Percentiles rank a stretch among this genome's conserved stretches.
These are phyloP conservation scores for Dolichoris vasculosae DNA, from an alignment of 1,140 invertebrate genomes.

Conservation along the genomic window DNA sequence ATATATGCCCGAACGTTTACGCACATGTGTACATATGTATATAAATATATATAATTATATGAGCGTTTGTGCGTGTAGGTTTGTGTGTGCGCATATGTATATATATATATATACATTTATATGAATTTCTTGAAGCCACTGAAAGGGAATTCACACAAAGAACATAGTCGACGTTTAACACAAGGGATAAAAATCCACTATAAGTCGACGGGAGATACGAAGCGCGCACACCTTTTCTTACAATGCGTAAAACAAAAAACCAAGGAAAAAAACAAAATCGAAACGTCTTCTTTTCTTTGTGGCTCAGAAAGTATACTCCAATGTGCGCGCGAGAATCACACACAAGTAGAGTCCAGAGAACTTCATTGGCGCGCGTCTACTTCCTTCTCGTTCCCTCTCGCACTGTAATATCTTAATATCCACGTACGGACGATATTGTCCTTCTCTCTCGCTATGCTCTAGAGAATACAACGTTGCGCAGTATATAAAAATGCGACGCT, in stretches of 20 bases:
- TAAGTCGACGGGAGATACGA: neutral
- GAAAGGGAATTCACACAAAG: too few species aligned
- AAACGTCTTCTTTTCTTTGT: conserved; percentile 3
- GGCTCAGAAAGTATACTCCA: neutral
- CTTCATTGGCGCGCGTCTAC: neutral
- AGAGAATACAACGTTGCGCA: neutral
- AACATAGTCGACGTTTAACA: too few species aligned
- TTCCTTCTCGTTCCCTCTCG: neutral
- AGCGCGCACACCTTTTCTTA: too few species aligned
- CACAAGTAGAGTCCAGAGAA: neutral
- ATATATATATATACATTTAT: neutral
- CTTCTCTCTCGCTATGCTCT: neutral
- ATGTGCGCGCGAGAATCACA: neutral
- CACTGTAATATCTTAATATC: neutral
- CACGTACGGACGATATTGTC: neutral
- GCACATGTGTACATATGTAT: neutral
- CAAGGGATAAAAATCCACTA: neutral
- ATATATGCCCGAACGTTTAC: neutral
- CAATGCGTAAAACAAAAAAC: neutral
- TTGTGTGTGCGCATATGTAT: neutral
- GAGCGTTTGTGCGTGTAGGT: neutral
- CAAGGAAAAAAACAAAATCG: neutral
- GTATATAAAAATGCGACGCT: too few species aligned
- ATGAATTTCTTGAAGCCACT: neutral
- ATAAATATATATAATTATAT: conserved; percentile 7